Evolutionary conservation across 1,140 invertebrate genomes (phyloP), one percentile per base, ranked within the genome.

Genomic region (Samia ricini): DNA sequence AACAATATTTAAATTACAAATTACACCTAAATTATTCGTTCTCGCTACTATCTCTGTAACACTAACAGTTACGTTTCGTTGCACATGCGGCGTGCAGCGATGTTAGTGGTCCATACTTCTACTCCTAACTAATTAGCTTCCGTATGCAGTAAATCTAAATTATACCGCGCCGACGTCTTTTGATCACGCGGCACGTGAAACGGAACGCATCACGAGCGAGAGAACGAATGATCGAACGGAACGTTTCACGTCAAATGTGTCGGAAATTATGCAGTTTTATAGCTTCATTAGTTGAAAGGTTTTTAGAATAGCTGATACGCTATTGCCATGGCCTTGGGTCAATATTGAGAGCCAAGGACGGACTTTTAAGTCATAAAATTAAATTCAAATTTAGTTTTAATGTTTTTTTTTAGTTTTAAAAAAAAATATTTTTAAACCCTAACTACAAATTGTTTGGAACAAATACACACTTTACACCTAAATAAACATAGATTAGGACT

Each of bases 81-180:
- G 77, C 72, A 64, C 75, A 63, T 69, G 63, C 56, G 73, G 75
- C 72, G 52, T 10, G 64, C 79, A 68, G 73, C 74, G 68, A 71
- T 42, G 50, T 23, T 65, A 81, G 69, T 72, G 69, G 73, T 63
- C 75, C 81, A 58, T 80, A 64, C 56, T 64, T 74, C 74, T 69
- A 74, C 77, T 70, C 69, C 71, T 72, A 71, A 71, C 78, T 86
- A 84, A 87, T 85, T 87, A 85, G 82, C 82, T 87, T 85, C 84
- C 84, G 81, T 80, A 80, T 77, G 79, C 72, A 81, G 82, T 87
- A 85, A 85, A 83, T 87, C 78, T 83, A 73, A 76, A 61, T 29
- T 76, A 76, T 75, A 79, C 71, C 75, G 65, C 71, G 68, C 74
- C 73, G 71, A 75, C 77, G 76, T 77, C 83, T 86, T n/a, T 86